A percentile compares a stretch with the other conserved stretches of the same genome.
These are phyloP conservation scores for Mesitornis unicolor DNA, from an alignment of 2,113 vertebrate genomes.

Conservation along the genomic window DNA sequence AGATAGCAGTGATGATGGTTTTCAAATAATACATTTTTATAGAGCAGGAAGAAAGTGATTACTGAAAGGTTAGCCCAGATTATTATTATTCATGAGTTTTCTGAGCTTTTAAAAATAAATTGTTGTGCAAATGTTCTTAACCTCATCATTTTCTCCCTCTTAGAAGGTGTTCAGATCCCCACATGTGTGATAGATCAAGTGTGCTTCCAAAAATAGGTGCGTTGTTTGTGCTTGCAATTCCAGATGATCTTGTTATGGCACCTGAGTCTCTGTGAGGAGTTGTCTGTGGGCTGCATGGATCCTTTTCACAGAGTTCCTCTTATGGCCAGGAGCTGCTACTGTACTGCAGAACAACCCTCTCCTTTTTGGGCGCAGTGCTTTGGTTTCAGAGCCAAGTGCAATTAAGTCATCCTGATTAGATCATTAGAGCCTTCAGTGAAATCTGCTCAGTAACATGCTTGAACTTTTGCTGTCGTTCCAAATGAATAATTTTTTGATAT, in stretches of 20 bases:
- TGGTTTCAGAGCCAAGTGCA: slow-evolving; percentile 40
- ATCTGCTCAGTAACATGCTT: slow-evolving; percentile 49
- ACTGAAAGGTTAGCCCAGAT: slow-evolving; percentile 23
- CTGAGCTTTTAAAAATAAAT: slow-evolving; percentile 51
- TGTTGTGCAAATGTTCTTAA: slow-evolving; percentile 9
- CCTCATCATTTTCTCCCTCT: not conserved
- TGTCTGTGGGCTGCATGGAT: not conserved
- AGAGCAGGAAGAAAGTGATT: slow-evolving; percentile 7
- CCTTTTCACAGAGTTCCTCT: not conserved
- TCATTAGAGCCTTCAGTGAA: slow-evolving; percentile 50
- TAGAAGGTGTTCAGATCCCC: slow-evolving; percentile 8
- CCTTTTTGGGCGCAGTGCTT: not conserved
- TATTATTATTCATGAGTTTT: slow-evolving; percentile 49
- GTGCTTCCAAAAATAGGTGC: not conserved
- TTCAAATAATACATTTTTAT: slow-evolving; percentile 1
- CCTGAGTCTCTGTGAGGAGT: not conserved
- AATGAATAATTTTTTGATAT: slow-evolving; percentile 61
- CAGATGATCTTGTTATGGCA: slow-evolving; percentile 34
- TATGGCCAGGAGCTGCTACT: not conserved
- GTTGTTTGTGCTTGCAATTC: slow-evolving; percentile 6
- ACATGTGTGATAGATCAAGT: not conserved
- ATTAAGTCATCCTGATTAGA: slow-evolving; percentile 49
- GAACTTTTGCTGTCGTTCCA: slow-evolving; percentile 40
- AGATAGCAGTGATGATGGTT: not conserved
- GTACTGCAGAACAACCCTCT: not conserved